Evolutionary conservation across 2,888 invertebrate species (phyloP).

Genomic region (Drosophila antonietae): DNA sequence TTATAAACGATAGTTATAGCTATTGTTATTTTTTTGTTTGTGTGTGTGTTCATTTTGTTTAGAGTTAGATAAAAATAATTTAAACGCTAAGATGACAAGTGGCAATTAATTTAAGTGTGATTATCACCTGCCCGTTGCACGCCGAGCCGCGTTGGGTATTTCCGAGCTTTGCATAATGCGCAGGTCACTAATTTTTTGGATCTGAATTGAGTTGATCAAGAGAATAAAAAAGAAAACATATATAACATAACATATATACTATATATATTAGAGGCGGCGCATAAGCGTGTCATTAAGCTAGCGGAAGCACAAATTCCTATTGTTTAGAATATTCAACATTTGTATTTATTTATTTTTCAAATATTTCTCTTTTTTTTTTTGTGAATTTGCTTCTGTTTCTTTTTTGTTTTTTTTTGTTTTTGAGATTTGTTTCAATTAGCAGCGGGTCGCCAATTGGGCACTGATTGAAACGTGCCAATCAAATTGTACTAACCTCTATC

Average conservation of each 20-base stretch:
- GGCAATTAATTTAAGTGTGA: conserved; percentile 80
- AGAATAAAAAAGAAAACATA: conserved; percentile 6
- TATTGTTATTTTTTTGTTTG: conserved; percentile 24
- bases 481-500: conserved; percentile 75
- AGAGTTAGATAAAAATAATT: conserved; percentile 73
- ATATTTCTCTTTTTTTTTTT: conserved; percentile 4
- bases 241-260: background rate
- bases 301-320: conserved; percentile 29
- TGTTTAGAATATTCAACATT: conserved; percentile 14
- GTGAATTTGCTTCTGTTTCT: conserved; percentile 5
- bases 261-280: conserved; percentile 13
- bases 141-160: conserved; percentile 60
- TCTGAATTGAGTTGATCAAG: conserved; percentile 48
- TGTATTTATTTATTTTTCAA: background rate
- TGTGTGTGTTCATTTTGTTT: conserved; percentile 40
- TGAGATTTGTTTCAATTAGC: conserved; percentile 56
- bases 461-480: conserved; percentile 64
- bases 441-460: conserved; percentile 41
- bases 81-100: conserved; percentile 79
- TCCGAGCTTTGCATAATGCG: conserved; percentile 63
- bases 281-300: conserved; percentile 59
- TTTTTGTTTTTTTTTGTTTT: conserved; percentile 42
- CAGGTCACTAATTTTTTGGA: conserved; percentile 73
- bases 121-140: conserved; percentile 76
- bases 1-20: conserved; percentile 30